phyloP scores from a whole-genome alignment of 1,140 invertebrate species.

The Aphaenogaster rudis region DNA sequence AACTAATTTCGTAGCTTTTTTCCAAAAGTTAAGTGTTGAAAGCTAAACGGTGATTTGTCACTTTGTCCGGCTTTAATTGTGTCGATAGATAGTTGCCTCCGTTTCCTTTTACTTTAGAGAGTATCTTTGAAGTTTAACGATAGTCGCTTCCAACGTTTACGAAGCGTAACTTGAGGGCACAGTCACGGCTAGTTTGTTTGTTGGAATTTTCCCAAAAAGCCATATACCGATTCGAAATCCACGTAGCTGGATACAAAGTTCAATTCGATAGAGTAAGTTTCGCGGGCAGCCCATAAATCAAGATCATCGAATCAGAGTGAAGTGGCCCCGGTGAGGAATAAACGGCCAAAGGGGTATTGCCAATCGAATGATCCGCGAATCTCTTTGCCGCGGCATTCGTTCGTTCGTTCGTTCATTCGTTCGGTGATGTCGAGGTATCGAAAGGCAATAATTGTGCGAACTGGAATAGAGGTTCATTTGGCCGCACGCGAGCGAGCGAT shows the following conservation, averaged over 20 bases:
- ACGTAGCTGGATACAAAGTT: background rate
- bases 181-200: background rate
- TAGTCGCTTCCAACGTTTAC: background rate
- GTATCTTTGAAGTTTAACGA: background rate
- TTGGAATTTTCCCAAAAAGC: conserved; percentile 35
- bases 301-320: conserved; percentile 31
- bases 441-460: conserved; percentile 25
- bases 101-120: background rate
- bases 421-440: conserved; percentile 2
- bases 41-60: background rate
- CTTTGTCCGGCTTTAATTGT: background rate
- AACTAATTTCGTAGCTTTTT: background rate
- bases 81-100: background rate
- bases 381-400: conserved; percentile 10
- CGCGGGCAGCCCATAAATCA: background rate
- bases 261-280: conserved; percentile 28
- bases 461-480: conserved; percentile 22
- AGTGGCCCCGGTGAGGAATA: background rate
- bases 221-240: background rate
- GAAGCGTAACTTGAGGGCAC: background rate
- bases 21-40: background rate
- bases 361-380: conserved; percentile 31
- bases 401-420: background rate
- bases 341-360: conserved; percentile 1
- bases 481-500: background rate